Conservation (phyloP, 2,797 vertebrate species). For the Oryzias sinensis region DNA sequence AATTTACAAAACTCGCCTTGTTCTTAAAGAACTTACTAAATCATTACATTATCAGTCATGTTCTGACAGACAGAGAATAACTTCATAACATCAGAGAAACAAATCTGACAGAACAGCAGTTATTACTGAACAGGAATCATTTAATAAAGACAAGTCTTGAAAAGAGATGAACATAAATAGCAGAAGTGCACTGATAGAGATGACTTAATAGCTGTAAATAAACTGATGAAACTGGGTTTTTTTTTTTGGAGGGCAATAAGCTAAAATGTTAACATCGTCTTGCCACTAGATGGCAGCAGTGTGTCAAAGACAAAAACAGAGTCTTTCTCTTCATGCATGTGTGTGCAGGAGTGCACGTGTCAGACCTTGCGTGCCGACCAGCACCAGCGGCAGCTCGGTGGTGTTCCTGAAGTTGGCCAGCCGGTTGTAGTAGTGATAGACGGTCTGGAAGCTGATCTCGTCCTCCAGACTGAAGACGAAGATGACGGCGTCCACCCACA, state of each 20-base stretch:
- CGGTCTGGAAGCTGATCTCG: conserved; percentile 96
- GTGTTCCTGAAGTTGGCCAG: conserved; percentile 92
- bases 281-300: conserved; percentile 35
- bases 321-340: neutral
- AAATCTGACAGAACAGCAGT: too few species aligned
- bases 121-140: too few species aligned
- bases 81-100: too few species aligned
- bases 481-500: conserved; percentile 97
- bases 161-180: too few species aligned
- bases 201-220: neutral
- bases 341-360: neutral
- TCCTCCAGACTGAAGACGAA: conserved; percentile 99
- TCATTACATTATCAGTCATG: too few species aligned
- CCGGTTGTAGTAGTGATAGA: conserved; percentile 96
- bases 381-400: conserved; percentile 89
- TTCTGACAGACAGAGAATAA: too few species aligned
- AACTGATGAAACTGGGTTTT: neutral
- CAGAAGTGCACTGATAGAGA: too few species aligned
- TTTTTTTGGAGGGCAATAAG: neutral
- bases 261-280: neutral
- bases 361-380: conserved; percentile 96
- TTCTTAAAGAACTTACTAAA: too few species aligned
- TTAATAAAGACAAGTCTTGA: too few species aligned
- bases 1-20: too few species aligned
- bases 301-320: neutral